phyloP scores from a whole-genome alignment of 2,113 vertebrate genomes.

The Ammodramus savannarum region DNA sequence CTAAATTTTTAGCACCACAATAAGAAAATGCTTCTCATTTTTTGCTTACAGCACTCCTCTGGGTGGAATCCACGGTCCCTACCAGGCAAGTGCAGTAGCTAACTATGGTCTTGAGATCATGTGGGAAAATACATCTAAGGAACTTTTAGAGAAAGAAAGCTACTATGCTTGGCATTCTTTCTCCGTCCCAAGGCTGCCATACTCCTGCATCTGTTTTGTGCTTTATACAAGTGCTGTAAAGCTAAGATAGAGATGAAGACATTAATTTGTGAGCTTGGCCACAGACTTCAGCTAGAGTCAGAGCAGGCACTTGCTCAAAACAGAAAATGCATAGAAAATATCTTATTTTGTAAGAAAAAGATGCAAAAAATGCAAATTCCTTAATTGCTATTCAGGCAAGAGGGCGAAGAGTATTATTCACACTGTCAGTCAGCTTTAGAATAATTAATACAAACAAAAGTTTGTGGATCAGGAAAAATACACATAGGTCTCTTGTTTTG shows the following conservation, averaged over 20 bases:
- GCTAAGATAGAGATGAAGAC: neutral
- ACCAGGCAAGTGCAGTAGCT: neutral
- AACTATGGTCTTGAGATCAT: neutral
- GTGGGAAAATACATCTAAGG: neutral
- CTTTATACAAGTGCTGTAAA: neutral
- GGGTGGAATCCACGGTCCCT: neutral
- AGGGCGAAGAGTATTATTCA: neutral
- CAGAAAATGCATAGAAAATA: neutral
- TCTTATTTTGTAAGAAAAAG: neutral
- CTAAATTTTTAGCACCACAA: neutral
- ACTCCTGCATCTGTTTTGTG: neutral
- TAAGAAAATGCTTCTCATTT: neutral
- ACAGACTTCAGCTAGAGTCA: neutral
- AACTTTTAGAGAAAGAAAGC: neutral
- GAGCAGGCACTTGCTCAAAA: neutral
- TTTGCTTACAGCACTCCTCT: neutral
- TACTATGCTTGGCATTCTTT: neutral
- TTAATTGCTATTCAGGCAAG: slow-evolving; percentile 15
- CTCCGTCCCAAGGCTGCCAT: neutral
- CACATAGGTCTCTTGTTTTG: slow-evolving; percentile 9
- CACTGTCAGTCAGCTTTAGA: slow-evolving; percentile 6
- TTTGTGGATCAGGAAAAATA: slow-evolving; percentile 6
- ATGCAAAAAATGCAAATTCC: neutral
- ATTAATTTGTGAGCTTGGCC: neutral
- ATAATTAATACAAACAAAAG: slow-evolving; percentile 54